A percentile compares a stretch with the other conserved stretches of the same genome.
These are phyloP conservation scores for Salvelinus namaycush DNA, from an alignment of 2,113 vertebrate genomes.

Conservation along the genomic window DNA sequence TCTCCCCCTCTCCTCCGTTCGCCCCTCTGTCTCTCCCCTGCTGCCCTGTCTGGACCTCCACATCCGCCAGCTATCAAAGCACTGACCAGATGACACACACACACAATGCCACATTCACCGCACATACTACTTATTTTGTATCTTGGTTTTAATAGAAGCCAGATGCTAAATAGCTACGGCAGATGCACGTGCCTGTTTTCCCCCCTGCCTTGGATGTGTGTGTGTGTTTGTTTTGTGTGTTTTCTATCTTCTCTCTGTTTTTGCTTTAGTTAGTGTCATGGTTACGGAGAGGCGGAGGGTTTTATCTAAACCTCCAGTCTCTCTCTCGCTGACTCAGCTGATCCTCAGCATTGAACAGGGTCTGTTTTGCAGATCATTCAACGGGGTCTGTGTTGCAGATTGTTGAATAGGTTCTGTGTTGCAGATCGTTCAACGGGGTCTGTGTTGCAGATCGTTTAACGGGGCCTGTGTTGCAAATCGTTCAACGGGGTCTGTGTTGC, in stretches of 20 bases:
- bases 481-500: too few species aligned
- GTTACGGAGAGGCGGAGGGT: constrained; percentile 11
- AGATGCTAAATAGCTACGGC: constrained; percentile 59
- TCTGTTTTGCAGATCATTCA: neutral
- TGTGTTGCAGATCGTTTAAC: too few species aligned
- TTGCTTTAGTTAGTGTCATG: constrained; percentile 26
- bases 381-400: neutral
- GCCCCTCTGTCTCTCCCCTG: constrained; percentile 18
- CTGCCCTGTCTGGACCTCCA: constrained; percentile 39
- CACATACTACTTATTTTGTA: constrained; percentile 65
- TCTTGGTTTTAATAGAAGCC: constrained; percentile 66
- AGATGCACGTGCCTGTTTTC: constrained; percentile 40
- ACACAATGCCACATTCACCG: constrained; percentile 45
- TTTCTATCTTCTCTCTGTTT: neutral
- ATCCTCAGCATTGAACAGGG: constrained; percentile 51
- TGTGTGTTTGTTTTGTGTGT: neutral
- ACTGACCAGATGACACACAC: constrained; percentile 46
- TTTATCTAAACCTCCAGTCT: constrained; percentile 31
- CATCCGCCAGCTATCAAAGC: constrained; percentile 65
- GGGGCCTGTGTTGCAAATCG: too few species aligned
- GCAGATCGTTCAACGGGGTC: neutral
- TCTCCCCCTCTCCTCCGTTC: neutral
- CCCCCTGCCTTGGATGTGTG: constrained; percentile 4
- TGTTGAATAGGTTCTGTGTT: neutral
- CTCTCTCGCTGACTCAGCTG: constrained; percentile 62